These are phyloP conservation scores for Capricornis sumatraensis DNA, from an alignment of 2,113 vertebrate genomes.

Conservation along the genomic window DNA sequence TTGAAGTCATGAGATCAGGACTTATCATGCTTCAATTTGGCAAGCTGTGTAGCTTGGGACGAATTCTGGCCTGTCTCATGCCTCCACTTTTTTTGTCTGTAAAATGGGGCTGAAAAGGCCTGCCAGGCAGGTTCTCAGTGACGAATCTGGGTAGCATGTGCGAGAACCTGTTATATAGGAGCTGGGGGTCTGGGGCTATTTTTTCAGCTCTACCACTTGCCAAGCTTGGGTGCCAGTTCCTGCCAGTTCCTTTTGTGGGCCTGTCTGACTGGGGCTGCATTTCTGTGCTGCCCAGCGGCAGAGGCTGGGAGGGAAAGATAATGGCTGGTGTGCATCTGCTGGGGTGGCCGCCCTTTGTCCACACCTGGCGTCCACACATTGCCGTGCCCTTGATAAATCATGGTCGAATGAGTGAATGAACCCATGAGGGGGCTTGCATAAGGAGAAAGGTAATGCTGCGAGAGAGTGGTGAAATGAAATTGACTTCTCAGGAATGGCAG, in stretches of 20 bases:
- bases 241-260: not conserved
- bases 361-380: not conserved
- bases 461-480: not conserved
- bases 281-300: not conserved
- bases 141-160: accelerated
- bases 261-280: not conserved
- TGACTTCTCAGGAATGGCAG: not conserved
- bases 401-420: not conserved
- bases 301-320: not conserved
- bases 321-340: not conserved
- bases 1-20: not conserved
- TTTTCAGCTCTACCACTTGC: not conserved
- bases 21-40: not conserved
- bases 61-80: not conserved
- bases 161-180: not conserved
- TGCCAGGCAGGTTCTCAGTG: not conserved
- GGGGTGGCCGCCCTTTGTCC: not conserved
- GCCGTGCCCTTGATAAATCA: not conserved
- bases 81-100: not conserved
- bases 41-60: not conserved
- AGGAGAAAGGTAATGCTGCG: not conserved
- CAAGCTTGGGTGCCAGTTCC: not conserved
- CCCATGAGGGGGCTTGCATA: not conserved
- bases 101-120: not conserved
- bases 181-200: too few species aligned